A percentile compares a stretch with the other conserved stretches of the same genome.
Evolutionary conservation across 1,140 invertebrate species (phyloP).

Genomic region (Drosophila saltans): DNA sequence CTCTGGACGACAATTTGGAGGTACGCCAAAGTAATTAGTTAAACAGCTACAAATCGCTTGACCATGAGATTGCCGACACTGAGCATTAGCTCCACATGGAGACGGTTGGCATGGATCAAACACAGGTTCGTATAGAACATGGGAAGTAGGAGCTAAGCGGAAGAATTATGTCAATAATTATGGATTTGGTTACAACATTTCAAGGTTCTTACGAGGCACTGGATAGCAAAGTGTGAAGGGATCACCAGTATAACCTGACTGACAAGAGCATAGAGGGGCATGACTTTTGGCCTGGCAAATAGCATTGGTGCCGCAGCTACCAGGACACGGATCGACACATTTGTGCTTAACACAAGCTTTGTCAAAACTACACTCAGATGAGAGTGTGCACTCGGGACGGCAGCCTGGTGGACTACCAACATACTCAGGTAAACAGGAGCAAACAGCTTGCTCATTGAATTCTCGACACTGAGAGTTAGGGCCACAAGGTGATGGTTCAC

Average conservation of each 20-base stretch:
- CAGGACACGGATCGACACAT: conserved; percentile 90
- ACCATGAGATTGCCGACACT: conserved; percentile 53
- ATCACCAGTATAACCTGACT: conserved; percentile 86
- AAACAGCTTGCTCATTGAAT: conserved; percentile 86
- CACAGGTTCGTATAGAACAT: conserved; percentile 75
- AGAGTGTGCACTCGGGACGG: conserved; percentile 87
- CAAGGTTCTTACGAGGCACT: conserved; percentile 84
- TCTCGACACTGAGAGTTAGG: conserved; percentile 89
- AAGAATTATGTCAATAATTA: neutral
- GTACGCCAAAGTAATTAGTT: conserved; percentile 84
- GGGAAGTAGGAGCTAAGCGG: conserved; percentile 84
- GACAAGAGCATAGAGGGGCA: conserved; percentile 86
- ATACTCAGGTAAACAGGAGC: conserved; percentile 88
- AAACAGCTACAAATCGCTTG: conserved; percentile 84
- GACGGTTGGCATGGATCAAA: conserved; percentile 85
- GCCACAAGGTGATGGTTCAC: conserved; percentile 87
- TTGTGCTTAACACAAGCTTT: conserved; percentile 88
- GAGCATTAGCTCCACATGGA: conserved; percentile 70
- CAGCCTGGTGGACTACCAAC: conserved; percentile 91
- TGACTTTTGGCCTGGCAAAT: conserved; percentile 86
- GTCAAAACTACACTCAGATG: conserved; percentile 87
- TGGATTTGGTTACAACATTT: neutral
- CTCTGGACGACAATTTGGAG: conserved; percentile 86
- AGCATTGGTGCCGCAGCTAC: conserved; percentile 86
- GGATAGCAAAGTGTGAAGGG: conserved; percentile 87